phyloP scores from a whole-genome alignment of 2,888 invertebrate species.

The Plemyria rubiginata region DNA sequence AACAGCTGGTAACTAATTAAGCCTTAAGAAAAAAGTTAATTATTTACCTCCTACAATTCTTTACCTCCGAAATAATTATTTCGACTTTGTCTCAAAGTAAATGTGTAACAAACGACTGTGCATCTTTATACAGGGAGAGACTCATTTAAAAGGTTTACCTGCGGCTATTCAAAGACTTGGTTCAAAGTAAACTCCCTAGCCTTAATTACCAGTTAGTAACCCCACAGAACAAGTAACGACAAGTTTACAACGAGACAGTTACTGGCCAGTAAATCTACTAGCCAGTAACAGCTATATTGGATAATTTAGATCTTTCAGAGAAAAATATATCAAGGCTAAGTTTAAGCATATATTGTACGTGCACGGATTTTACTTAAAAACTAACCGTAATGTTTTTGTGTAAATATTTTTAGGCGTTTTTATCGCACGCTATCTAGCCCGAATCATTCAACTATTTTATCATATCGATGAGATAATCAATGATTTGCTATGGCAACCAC shows the following conservation, averaged over 20 bases:
- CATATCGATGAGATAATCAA: too few relatives aligned
- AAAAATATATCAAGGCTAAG: too few relatives aligned
- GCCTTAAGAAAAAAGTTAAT: too few relatives aligned
- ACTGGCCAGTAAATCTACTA: not conserved
- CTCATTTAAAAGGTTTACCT: slow-evolving; percentile 44
- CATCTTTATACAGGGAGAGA: slow-evolving; percentile 33
- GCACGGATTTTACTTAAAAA: too few relatives aligned
- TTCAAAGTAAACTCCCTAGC: slow-evolving; percentile 51
- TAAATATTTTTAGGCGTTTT: too few relatives aligned
- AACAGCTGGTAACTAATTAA: too few relatives aligned
- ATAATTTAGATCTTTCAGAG: not conserved
- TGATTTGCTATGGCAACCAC: too few relatives aligned
- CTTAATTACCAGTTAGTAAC: slow-evolving; percentile 56
- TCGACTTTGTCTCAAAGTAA: slow-evolving; percentile 31
- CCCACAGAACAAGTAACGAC: slow-evolving; percentile 22
- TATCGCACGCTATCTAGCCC: too few relatives aligned
- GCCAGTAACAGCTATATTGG: not conserved
- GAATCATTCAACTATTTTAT: too few relatives aligned
- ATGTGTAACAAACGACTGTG: slow-evolving; percentile 32
- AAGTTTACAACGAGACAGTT: not conserved
- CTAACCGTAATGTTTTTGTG: too few relatives aligned
- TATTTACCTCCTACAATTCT: not conserved
- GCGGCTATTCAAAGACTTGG: slow-evolving; percentile 50
- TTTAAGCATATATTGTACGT: too few relatives aligned
- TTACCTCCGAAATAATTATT: slow-evolving; percentile 12